Conservation (phyloP, 2,888 invertebrate genomes). For the Helleia helle region DNA sequence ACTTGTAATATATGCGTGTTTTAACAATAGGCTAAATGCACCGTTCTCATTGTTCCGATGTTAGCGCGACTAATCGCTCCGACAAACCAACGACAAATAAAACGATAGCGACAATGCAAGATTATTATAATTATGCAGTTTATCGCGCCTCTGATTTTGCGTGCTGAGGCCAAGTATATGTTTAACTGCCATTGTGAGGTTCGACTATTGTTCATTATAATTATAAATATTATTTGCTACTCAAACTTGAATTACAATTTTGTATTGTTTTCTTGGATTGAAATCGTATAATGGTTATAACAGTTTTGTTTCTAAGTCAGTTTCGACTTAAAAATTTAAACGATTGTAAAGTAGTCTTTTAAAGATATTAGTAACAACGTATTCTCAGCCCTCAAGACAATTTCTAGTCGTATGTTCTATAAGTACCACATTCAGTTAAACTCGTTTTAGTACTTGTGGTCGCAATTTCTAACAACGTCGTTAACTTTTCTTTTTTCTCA, state of each 20-base stretch:
- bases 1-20: no score
- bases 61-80: conserved; percentile 7
- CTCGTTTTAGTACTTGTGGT: no score
- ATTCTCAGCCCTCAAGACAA: no score
- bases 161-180: not conserved
- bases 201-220: not conserved
- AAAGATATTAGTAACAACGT: no score
- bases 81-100: not conserved
- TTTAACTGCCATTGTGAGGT: not conserved
- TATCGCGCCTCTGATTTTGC: not conserved
- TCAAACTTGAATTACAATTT: not conserved
- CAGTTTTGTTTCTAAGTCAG: no score
- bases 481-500: no score
- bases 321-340: no score
- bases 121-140: not conserved
- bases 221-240: not conserved
- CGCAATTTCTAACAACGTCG: no score
- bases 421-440: no score
- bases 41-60: conserved; percentile 6
- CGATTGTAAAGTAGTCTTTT: no score
- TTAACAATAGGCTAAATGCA: conserved; percentile 7
- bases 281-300: no score
- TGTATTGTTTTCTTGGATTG: not conserved
- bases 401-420: no score
- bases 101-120: not conserved